Evolutionary conservation across 2,888 invertebrate genomes (phyloP), one percentile per base, ranked within the genome.

Genomic region (Thyatira batis): DNA sequence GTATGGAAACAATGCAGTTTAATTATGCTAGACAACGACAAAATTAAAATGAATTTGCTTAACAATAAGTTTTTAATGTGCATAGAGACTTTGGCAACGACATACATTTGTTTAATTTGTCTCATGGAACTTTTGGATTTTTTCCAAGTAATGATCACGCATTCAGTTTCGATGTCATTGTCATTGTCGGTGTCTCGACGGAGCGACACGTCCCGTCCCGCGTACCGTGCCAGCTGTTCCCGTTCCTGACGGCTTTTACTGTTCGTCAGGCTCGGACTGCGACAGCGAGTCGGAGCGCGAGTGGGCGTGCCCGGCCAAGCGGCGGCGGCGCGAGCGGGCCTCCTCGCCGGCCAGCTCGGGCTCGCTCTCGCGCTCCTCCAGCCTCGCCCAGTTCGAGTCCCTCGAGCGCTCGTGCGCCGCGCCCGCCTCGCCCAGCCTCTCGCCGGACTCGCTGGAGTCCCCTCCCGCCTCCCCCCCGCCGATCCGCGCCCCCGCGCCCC

Each of bases 341-440:
- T 57, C 77, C 54, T 90, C 91, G 60, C 89, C 87, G 58, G 67
- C 80, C 78, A 90, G 88, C 85, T 63, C 89, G 75, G 80, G 87
- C 78, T 95, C 95, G 49, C 92, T 95, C 11, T 96, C 96, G 70
- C 94, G 97, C 63, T 96, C 96, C 58, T 96, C 96, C 63, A 96
- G 96, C 68, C 92, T 97, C 60, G 93, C 97, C 60, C 97, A 97
- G 85, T 97, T 97, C 84, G 97, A 97, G 87, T 96, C 95, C 3
- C 89, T 97, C 57, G 97, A 97, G 80, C 93, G 92, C 33, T 90
- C 91, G 48, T 92, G 91, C 71, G 89, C 89, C 27, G 89, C 89
- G n/a, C 87, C 87, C 51, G 82, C 77, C 49, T 89, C 89, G 21
- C 87, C 87, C 55, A 84, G 89, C 75, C 82, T 92, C 39, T 91